Evolutionary conservation across 2,797 vertebrate genomes (phyloP), one percentile per base, ranked within the genome.

Genomic region (Xenops minutus): DNA sequence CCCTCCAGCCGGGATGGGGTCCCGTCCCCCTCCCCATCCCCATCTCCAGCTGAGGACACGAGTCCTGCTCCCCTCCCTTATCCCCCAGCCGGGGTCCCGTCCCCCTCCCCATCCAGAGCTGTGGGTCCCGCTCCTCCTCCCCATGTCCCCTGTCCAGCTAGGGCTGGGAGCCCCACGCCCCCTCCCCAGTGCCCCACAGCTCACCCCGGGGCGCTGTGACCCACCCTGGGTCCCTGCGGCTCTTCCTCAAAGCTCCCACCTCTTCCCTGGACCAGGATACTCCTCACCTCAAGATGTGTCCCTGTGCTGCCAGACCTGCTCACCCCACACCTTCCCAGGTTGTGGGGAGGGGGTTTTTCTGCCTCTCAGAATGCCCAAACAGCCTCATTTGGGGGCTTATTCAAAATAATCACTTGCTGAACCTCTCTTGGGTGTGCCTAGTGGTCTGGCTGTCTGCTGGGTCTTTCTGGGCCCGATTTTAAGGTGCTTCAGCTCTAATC

Each of bases 361-460:
- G 18, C n/a, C 19, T 17, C 29, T 6, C 21, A 1, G n/a, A 27
- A 3, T 16, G 54, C 55, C 9, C 2, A 39, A 5, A 0, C 8
- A 3, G 27, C 18, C 37, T 6, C 0, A 37, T 11, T 9, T 21
- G 44, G 13, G 15, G 66, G 3, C 0, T 24, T 26, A 2, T 55
- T 49, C 34, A 7, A 34, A 41, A 15, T 16, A 56, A 22, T 6
- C 22, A 12, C 2, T 2, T 5, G 11, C 39, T 26, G 36, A 20
- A 7, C 9, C 58, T 21, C n/a, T n/a, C 54, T 2, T 1, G 46
- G 39, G 62, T 3, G 27, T 2, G 67, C 5, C 0, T 2, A 17
- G 22, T 5, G 14, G 12, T 6, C 23, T 27, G 3, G 7, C 11
- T 7, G 18, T 0, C 30, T 1, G 3, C 36, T 9, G 55, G 2